Evolutionary conservation across 1,140 invertebrate species (phyloP).

Genomic region (Drosophila ananassae): DNA sequence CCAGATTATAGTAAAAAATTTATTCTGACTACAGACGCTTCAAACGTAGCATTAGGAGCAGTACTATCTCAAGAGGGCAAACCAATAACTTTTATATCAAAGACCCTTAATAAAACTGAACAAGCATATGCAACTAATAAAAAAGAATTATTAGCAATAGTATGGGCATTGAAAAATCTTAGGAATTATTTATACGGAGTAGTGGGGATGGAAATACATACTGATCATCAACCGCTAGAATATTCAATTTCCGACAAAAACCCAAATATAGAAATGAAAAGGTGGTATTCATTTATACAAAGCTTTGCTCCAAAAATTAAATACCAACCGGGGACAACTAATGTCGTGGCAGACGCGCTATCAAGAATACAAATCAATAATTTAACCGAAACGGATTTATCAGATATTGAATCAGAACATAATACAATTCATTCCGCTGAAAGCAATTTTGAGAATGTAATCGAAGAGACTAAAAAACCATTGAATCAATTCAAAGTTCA

Average conservation of each 20-base stretch:
- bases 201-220: background rate
- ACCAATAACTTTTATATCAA: background rate
- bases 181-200: background rate
- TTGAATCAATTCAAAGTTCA: conserved; percentile 1
- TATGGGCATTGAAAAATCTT: background rate
- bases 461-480: background rate
- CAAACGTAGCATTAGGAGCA: too few species aligned
- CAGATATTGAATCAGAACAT: too few species aligned
- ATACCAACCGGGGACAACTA: too few species aligned
- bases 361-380: background rate
- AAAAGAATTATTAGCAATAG: background rate
- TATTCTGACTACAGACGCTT: conserved; percentile 3
- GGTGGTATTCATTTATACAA: too few species aligned
- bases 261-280: too few species aligned
- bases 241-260: too few species aligned
- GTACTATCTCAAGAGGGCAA: conserved; percentile 8
- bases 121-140: background rate
- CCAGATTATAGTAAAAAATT: conserved; percentile 9
- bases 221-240: too few species aligned
- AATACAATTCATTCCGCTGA: background rate
- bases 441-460: conserved; percentile 29
- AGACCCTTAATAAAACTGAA: background rate
- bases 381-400: too few species aligned
- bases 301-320: too few species aligned
- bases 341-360: too few species aligned